Evolutionary conservation across 2,888 invertebrate genomes (phyloP), one percentile per base, ranked within the genome.

Genomic region (Cephus runcator): DNA sequence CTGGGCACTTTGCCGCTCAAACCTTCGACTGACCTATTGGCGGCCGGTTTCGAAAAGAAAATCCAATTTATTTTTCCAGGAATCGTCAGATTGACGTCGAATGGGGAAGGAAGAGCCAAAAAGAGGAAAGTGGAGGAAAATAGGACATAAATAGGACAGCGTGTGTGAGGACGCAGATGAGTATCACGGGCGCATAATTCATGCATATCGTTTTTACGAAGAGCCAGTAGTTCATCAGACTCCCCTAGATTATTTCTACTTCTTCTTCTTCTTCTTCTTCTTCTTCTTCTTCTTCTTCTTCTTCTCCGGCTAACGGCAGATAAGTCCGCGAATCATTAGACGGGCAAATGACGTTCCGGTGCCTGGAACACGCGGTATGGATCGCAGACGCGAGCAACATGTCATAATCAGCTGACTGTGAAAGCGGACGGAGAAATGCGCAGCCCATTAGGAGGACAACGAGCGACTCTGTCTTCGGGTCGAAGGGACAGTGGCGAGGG

Each of bases 351-450:
- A 85, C 89, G 90, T 90, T 88, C 89, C 90, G 89, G 87, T 90
- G 86, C 84, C 87, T 86, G 86, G 86, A 89, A 85, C 87, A 86
- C 88, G 85, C 87, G 86, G 87, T 86, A 88, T 88, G 87, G 85
- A 85, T 81, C 79, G 84, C 88, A 88, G 86, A 87, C 88, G 86
- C 87, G 86, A 85, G 85, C 87, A 87, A 89, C 89, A 87, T 90
- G 89, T 90, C 90, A 91, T 90, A 91, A 91, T 91, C 90, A 90
- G 90, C 90, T 90, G 89, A 87, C 89, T 89, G 90, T 88, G 89
- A 89, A 90, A 88, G 90, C 88, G 83, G 86, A 88, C 88, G 83
- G 85, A 87, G 89, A 88, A 89, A 89, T 87, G 89, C 88, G 86
- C 84, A 87, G 88, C 85, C 91, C 88, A 91, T 90, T 90, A 91